These are phyloP conservation scores for Ophion costatus DNA, from an alignment of 2,888 invertebrate genomes.

Conservation along the genomic window DNA sequence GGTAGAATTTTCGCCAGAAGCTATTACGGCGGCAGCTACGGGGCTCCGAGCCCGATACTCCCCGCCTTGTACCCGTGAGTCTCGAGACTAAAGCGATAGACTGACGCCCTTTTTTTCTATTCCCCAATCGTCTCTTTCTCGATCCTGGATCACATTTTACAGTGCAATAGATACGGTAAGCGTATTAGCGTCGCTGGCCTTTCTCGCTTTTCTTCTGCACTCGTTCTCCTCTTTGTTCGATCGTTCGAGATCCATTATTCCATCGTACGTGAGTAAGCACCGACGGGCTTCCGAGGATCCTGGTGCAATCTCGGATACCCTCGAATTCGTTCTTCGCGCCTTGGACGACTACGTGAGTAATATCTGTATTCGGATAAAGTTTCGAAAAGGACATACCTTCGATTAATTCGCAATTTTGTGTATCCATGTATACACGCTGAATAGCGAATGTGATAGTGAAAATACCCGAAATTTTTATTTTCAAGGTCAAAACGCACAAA, in stretches of 20 bases:
- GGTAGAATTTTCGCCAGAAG: slow-evolving; percentile 71
- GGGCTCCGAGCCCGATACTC: slow-evolving; percentile 65
- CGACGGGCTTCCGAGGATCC: slow-evolving; percentile 68
- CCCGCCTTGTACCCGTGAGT: slow-evolving; percentile 78
- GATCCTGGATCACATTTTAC: slow-evolving; percentile 55
- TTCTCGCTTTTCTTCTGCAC: slow-evolving; percentile 82
- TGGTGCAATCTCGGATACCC: slow-evolving; percentile 69
- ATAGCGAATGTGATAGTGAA: too few species aligned
- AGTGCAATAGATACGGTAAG: slow-evolving; percentile 82
- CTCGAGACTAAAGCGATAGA: neutral
- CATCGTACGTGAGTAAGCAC: slow-evolving; percentile 75
- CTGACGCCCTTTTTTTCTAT: neutral
- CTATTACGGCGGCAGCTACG: slow-evolving; percentile 74
- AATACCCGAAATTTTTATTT: too few species aligned
- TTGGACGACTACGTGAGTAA: slow-evolving; percentile 79
- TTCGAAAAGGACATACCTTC: too few species aligned
- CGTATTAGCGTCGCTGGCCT: slow-evolving; percentile 81
- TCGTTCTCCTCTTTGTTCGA: slow-evolving; percentile 80
- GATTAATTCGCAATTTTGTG: too few species aligned
- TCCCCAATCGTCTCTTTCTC: neutral
- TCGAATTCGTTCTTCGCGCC: slow-evolving; percentile 75
- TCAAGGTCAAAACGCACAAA: too few species aligned
- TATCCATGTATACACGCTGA: too few species aligned
- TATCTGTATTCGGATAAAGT: neutral
- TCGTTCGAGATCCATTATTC: slow-evolving; percentile 79